phyloP scores from a whole-genome alignment of 2,888 invertebrate species.

The Acleris cristana region DNA sequence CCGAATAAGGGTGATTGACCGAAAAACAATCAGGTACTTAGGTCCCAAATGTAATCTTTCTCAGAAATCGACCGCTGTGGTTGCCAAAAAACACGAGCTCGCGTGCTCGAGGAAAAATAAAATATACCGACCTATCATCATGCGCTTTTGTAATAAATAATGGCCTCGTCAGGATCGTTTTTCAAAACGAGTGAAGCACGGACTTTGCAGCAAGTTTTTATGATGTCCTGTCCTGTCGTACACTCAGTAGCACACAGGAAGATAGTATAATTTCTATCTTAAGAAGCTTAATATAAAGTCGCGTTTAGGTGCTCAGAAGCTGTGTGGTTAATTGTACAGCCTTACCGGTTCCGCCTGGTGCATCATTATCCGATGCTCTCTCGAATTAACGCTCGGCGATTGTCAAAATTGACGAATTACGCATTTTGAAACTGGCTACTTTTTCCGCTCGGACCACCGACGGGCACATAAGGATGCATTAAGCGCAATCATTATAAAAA shows the following conservation, averaged over 20 bases:
- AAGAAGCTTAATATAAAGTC: conserved; percentile 1
- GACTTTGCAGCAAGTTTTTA: conserved; percentile 63
- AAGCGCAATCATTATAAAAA: conserved; percentile 25
- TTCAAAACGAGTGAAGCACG: conserved; percentile 58
- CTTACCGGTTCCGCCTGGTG: conserved; percentile 62
- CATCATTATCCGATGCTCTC: conserved; percentile 64
- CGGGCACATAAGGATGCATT: conserved; percentile 26
- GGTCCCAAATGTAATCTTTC: conserved; percentile 77
- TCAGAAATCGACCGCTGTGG: conserved; percentile 69
- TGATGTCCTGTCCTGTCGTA: conserved; percentile 52
- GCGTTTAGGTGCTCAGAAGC: not conserved
- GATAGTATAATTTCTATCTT: conserved; percentile 2
- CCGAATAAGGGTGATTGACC: conserved; percentile 69
- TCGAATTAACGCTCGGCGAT: conserved; percentile 58
- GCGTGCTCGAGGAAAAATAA: conserved; percentile 62
- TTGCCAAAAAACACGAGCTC: conserved; percentile 74
- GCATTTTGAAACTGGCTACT: conserved; percentile 40
- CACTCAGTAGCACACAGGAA: conserved; percentile 24
- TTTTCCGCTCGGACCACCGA: conserved; percentile 39
- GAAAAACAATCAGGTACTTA: conserved; percentile 79
- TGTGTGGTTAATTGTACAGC: conserved; percentile 40
- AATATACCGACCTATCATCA: conserved; percentile 65
- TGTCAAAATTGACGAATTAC: conserved; percentile 56
- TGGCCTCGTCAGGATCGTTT: conserved; percentile 62
- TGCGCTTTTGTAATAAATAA: conserved; percentile 73